Evolutionary conservation across 2,797 vertebrate genomes (phyloP), one percentile per base, ranked within the genome.

Genomic region (Iguana delicatissima): DNA sequence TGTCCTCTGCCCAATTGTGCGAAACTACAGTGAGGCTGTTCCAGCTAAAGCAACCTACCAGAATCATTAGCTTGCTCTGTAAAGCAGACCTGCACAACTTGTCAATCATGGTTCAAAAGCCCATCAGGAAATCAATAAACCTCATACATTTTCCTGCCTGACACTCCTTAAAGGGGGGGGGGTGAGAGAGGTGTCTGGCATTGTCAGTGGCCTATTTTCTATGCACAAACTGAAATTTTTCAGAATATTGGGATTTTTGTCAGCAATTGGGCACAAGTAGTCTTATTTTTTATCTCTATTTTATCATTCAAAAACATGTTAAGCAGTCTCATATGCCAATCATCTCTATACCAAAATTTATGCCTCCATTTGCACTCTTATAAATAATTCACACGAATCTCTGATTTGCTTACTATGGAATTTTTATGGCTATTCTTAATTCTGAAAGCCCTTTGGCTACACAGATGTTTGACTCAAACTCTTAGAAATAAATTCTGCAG

Each of bases 381-480:
- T 93, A 95, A 96, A 85, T 92, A 95, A 94, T 92, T 91, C 88
- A 92, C 80, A 89, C 93, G 85, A 95, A 83, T 88, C 92, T 52
- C 90, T 92, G 59, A 92, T 87, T 89, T 90, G 86, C 95, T 93
- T 96, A 86, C 84, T n/a, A 42, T 67, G 79, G 89, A 92, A 95
- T 95, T 93, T 95, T 94, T 92, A 96, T 88, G 87, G 88, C 85
- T 88, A 92, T 95, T 93, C 91, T 95, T 93, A 94, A 96, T 94
- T 95, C 92, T 92, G 50, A 90, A 95, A 93, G 72, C 90, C 90
- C 90, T 94, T 93, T 92, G 90, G 93, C 94, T 94, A 95, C 67
- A 90, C 90, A 96, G 91, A 94, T 96, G 93, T 92, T 97, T 94
- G 93, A 89, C 82, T 76, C 91, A 86, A 95, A 94, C 87, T 94